Evolutionary conservation across 2,113 vertebrate species (phyloP), one percentile per base, ranked within the genome.

Genomic region (Sclerurus mexicanus): DNA sequence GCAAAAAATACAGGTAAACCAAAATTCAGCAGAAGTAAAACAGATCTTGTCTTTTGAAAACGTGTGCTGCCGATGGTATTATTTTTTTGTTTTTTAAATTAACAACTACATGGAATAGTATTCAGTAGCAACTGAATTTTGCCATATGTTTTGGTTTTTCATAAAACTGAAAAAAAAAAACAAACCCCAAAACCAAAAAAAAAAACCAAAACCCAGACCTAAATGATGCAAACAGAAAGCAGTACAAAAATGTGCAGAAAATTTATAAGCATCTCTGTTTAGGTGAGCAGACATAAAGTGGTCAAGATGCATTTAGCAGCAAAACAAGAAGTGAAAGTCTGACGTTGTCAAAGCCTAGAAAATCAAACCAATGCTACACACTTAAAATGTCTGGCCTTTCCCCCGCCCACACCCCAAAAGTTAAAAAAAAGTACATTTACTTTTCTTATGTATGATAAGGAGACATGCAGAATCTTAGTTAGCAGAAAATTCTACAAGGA

Each of bases 271-370:
- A 7, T 30, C 12, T 47, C 44, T 82, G 3, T 66, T 75, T 56
- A 87, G 35, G 46, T 49, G 27, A 62, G 21, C 1, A 73, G 46
- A 60, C 27, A 66, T 25, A 10, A 67, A 92, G 66, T 6, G 2
- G 25, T 49, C 3, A 6, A 87, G 60, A 81, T 15, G 17, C 19
- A 52, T 35, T 40, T 31, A 89, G 82, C 33, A 72, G 50, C 28
- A 90, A 88, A 97, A 95, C 24, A 58, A 73, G 93, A 96, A 92
- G 33, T 80, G 76, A 89, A 96, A 97, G 87, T 81, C 81, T 86
- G 35, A 94, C 91, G 63, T 52, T 18, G 7, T 39, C 59, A 72
- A 79, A 87, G 85, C 47, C 79, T 72, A 79, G 46, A 71, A 96
- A 95, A 95, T 87, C 53, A 86, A 85, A 86, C 72, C 23, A 49